Evolutionary conservation across 2,797 vertebrate genomes (phyloP).

Genomic region (Dermochelys coriacea): DNA sequence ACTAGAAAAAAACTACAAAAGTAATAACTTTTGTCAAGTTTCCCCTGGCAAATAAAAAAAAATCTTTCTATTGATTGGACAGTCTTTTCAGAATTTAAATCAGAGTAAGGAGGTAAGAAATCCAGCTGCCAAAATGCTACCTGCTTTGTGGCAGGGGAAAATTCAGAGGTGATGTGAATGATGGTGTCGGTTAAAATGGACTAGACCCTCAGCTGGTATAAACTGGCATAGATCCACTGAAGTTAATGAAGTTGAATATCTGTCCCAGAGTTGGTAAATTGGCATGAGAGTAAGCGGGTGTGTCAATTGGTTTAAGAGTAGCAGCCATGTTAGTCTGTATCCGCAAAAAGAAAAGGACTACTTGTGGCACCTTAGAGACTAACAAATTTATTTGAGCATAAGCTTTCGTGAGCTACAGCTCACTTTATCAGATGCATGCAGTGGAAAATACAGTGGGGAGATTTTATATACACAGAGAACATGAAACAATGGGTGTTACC

Average conservation of each 20-base stretch:
- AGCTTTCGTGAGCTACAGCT: too few relatives aligned
- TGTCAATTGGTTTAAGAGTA: neutral
- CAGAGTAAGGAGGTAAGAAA: neutral
- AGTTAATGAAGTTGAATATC: neutral
- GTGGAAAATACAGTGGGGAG: too few relatives aligned
- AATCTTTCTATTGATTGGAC: neutral
- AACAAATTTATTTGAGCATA: too few relatives aligned
- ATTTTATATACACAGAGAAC: too few relatives aligned
- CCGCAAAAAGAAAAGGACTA: too few relatives aligned
- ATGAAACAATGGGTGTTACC: too few relatives aligned
- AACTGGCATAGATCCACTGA: neutral
- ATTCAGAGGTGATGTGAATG: neutral
- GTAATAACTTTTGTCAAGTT: neutral
- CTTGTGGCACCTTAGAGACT: too few relatives aligned
- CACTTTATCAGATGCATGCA: too few relatives aligned
- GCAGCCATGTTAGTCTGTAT: too few relatives aligned
- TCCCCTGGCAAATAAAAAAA: neutral
- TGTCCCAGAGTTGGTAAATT: neutral
- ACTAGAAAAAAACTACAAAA: neutral
- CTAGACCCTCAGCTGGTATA: neutral
- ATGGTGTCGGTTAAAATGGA: neutral
- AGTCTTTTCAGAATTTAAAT: neutral
- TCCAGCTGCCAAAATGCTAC: neutral
- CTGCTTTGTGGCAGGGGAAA: neutral
- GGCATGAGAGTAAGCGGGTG: neutral